phyloP scores from a whole-genome alignment of 2,888 invertebrate genomes.

The Dynastes maya region DNA sequence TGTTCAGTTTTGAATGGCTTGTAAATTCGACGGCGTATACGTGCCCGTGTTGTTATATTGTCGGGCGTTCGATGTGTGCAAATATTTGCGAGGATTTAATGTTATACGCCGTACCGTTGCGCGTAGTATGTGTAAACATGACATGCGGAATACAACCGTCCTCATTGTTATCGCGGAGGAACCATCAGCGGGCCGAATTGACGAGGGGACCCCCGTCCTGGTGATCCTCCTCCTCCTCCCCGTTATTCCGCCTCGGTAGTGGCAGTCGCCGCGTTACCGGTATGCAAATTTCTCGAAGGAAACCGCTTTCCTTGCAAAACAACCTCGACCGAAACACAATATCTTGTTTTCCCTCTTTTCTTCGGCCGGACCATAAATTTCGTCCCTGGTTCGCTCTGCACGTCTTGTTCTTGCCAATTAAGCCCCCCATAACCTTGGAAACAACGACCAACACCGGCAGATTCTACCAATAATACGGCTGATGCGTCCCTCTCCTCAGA shows the following conservation, averaged over 20 bases:
- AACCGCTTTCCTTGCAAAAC: slow-evolving; percentile 45
- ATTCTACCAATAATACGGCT: slow-evolving; percentile 26
- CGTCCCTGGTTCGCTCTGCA: slow-evolving; percentile 15
- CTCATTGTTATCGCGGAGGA: slow-evolving; percentile 37
- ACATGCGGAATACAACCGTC: slow-evolving; percentile 40
- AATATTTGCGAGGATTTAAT: slow-evolving; percentile 42
- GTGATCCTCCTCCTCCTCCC: not conserved
- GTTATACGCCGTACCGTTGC: not conserved
- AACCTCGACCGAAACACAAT: slow-evolving; percentile 41
- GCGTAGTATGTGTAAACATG: slow-evolving; percentile 36
- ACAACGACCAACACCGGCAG: slow-evolving; percentile 25
- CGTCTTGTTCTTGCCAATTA: slow-evolving; percentile 47
- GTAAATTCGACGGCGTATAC: slow-evolving; percentile 18
- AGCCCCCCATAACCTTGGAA: slow-evolving; percentile 39
- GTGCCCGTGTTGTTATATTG: slow-evolving; percentile 30
- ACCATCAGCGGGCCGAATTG: not conserved
- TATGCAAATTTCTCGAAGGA: slow-evolving; percentile 43
- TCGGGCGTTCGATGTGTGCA: slow-evolving; percentile 34
- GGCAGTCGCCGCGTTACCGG: slow-evolving; percentile 1
- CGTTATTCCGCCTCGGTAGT: not conserved
- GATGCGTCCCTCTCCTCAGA: not conserved
- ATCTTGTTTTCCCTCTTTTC: slow-evolving; percentile 42
- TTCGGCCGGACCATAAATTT: slow-evolving; percentile 40
- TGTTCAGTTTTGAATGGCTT: slow-evolving; percentile 37
- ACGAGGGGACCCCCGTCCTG: not conserved